Evolutionary conservation across 2,113 vertebrate genomes (phyloP).

Genomic region (Rhynchopsitta pachyrhyncha): DNA sequence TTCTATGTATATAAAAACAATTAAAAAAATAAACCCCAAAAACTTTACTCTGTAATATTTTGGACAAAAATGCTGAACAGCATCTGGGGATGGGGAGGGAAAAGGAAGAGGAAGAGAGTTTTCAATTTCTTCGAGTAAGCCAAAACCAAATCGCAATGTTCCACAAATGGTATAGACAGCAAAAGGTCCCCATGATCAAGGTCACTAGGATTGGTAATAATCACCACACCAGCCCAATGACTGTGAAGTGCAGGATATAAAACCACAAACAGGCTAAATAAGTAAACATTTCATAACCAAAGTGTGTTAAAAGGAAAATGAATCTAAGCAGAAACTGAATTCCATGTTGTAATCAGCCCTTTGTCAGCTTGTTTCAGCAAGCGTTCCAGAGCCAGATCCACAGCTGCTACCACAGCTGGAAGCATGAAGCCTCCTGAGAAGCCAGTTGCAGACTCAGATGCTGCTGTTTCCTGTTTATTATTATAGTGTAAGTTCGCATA

Average conservation of each 20-base stretch:
- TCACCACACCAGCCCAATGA: not conserved
- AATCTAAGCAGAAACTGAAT: conserved; percentile 54
- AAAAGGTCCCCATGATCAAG: not conserved
- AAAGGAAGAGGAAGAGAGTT: conserved; percentile 39
- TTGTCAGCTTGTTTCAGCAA: conserved; percentile 59
- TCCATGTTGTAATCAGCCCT: conserved; percentile 49
- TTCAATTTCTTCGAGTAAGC: conserved; percentile 16
- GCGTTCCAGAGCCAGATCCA: conserved; percentile 39
- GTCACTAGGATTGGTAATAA: not conserved
- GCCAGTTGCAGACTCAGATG: conserved; percentile 65
- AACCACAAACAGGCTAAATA: conserved; percentile 1
- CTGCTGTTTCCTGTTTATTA: conserved; percentile 73
- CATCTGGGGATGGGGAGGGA: conserved; percentile 15
- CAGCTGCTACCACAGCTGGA: conserved; percentile 67
- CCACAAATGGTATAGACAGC: not conserved
- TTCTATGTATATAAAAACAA: not conserved
- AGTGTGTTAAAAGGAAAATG: conserved; percentile 27
- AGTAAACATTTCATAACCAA: conserved; percentile 20
- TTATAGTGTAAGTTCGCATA: conserved; percentile 62
- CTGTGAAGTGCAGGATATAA: not conserved
- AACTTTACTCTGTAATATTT: not conserved
- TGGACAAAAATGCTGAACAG: conserved; percentile 2
- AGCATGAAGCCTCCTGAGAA: conserved; percentile 54
- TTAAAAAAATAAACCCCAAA: not conserved
- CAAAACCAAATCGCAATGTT: not conserved